Base-by-base conservation (phyloP, 2,113 vertebrate genomes). In the Rattus rattus region DNA sequence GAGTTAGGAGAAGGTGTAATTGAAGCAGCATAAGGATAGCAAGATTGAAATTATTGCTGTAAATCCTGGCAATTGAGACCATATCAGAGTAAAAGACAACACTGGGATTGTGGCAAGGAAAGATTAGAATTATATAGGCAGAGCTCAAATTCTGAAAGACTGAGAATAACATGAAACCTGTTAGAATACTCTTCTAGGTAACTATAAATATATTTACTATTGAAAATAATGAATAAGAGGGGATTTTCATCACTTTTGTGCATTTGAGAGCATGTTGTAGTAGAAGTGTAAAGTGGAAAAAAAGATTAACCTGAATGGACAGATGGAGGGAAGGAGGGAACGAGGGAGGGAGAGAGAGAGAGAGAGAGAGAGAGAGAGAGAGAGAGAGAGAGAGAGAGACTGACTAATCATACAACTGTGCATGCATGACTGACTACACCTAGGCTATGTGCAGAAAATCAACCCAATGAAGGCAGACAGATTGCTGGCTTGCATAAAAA, bases 331-430 rank as follows among this genome's bases (percentile, higher is more conserved):
- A 30, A 1, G 11, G 4, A 69, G 1, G 30, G 12, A 33, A 5
- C 4, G 3, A 33, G 4, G 1, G 10, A 5, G 28, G 28, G 11
- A 3, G 4, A 36, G 1, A 20, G 9, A 1, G 73, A 11, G 39
- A 19, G 39, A n/a, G 17, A 4, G n/a, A 39, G 19, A 9, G 7
- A 39, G 8, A 4, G 36, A 17, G 69, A 72, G 69, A 36, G 69
- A 65, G 65, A 67, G 65, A 28, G 65, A 67, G 65, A 28, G 65
- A 67, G 11, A 39, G 70, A 39, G 39, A 43, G 20, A 28, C 6
- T 80, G 26, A 24, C 43, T 70, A 76, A 2, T 85, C 14, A 61
- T 17, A 24, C 90, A 87, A 16, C 33, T 36, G 54, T 22, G n/a
- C n/a, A n/a, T n/a, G n/a, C n/a, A n/a, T 67, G 17, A 22, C 72